These are phyloP conservation scores for Thymelicus acteon DNA, from an alignment of 2,888 invertebrate species.

Conservation along the genomic window DNA sequence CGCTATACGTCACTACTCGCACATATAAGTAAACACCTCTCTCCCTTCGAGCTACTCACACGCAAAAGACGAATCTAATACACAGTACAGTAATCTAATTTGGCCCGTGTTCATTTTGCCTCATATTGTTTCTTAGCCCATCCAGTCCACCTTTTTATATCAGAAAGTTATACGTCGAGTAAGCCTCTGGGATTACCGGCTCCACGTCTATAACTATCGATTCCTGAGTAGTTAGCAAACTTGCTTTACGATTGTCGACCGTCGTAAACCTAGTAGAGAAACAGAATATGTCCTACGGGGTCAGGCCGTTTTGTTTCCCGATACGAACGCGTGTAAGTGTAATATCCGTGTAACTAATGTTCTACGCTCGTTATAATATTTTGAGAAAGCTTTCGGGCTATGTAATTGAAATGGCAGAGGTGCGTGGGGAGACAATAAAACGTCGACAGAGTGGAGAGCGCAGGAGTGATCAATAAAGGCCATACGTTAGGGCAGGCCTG, in stretches of 20 bases:
- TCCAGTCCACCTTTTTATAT: constrained; percentile 35
- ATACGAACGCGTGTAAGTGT: constrained; percentile 18
- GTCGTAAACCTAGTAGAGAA: constrained; percentile 27
- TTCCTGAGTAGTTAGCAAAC: constrained; percentile 36
- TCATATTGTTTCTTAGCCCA: constrained; percentile 34
- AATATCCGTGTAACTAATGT: constrained; percentile 27
- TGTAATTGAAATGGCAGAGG: constrained; percentile 36
- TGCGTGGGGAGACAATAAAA: constrained; percentile 42
- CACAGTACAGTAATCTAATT: constrained; percentile 31
- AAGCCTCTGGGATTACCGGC: constrained; percentile 37
- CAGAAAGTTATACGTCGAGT: constrained; percentile 34
- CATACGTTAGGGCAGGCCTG: constrained; percentile 76
- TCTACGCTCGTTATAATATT: constrained; percentile 28
- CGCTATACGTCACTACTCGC: constrained; percentile 50
- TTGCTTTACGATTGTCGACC: constrained; percentile 39
- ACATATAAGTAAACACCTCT: constrained; percentile 45
- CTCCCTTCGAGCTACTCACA: constrained; percentile 29
- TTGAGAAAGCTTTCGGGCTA: constrained; percentile 32
- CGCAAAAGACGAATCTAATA: constrained; percentile 34
- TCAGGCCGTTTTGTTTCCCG: constrained; percentile 6
- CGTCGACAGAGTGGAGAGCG: constrained; percentile 49
- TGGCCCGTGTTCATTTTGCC: constrained; percentile 31
- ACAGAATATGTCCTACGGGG: constrained; percentile 20
- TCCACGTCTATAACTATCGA: constrained; percentile 36
- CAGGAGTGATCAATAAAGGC: constrained; percentile 78